phyloP scores from a whole-genome alignment of 2,113 vertebrate genomes.

The Plotosus lineatus region DNA sequence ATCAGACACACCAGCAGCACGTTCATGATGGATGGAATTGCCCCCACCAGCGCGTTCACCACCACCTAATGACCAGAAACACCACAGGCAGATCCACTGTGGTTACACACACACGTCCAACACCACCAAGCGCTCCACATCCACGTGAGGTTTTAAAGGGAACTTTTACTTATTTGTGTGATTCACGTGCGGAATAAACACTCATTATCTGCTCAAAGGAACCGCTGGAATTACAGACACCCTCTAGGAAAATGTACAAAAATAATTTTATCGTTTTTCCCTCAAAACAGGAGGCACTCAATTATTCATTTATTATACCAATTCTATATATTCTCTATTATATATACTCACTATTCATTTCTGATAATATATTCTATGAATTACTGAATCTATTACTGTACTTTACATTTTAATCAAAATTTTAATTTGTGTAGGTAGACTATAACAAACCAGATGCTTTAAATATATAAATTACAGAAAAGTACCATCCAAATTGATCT shows the following conservation, averaged over 20 bases:
- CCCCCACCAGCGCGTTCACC: conserved; percentile 98
- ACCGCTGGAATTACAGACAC: not conserved
- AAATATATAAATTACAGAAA: too few species aligned
- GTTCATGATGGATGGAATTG: conserved; percentile 99
- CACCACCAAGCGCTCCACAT: not conserved
- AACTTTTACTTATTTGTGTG: not conserved
- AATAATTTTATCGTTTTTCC: not conserved
- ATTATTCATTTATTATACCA: not conserved
- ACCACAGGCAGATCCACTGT: not conserved
- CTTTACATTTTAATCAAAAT: too few species aligned
- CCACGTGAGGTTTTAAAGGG: not conserved
- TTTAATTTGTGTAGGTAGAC: too few species aligned
- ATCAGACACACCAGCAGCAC: conserved; percentile 99
- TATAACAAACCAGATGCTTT: too few species aligned
- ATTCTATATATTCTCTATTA: too few species aligned
- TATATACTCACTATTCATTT: too few species aligned
- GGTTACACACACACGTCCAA: not conserved
- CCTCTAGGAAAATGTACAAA: not conserved
- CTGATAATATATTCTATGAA: too few species aligned
- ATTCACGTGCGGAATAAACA: not conserved
- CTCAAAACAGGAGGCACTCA: not conserved
- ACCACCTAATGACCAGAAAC: conserved; percentile 82
- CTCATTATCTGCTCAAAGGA: not conserved
- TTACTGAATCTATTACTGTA: too few species aligned
- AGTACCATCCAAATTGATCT: too few species aligned